A percentile compares a stretch with the other conserved stretches of the same genome.
Conservation (phyloP, 2,797 vertebrate species). For the Peromyscus nudipes region DNA sequence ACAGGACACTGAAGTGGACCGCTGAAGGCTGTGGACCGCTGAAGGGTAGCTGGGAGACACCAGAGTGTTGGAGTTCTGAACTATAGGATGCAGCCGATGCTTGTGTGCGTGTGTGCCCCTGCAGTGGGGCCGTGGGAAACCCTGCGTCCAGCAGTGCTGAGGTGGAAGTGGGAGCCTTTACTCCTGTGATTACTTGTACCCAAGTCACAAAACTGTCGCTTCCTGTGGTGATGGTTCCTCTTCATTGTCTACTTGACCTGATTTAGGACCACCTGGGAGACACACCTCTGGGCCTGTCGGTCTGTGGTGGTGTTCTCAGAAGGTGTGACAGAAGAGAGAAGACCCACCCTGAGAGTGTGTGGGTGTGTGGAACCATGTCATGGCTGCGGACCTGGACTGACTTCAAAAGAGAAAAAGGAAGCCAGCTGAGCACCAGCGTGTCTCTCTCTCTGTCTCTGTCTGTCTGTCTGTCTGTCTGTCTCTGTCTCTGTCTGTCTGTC, state of each 20-base stretch:
- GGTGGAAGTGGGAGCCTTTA: background rate
- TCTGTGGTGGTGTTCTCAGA: background rate
- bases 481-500: no score
- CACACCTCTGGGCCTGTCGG: background rate
- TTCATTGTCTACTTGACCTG: background rate
- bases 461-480: no score
- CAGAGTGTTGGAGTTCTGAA: no score
- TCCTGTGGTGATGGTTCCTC: background rate
- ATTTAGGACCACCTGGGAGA: background rate
- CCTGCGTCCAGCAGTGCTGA: background rate
- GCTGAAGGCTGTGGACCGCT: background rate
- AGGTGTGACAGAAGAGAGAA: background rate
- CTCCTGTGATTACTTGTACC: background rate
- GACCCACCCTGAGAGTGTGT: background rate
- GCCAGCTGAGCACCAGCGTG: background rate
- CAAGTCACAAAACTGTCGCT: background rate
- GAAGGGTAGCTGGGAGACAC: background rate
- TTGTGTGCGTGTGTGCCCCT: background rate
- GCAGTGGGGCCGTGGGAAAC: background rate
- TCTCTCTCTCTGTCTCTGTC: no score
- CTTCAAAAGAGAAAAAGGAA: background rate
- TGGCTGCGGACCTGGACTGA: background rate
- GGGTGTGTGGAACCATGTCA: background rate
- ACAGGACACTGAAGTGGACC: background rate
- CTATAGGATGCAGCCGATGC: background rate